Evolutionary conservation across 2,888 invertebrate species (phyloP), one percentile per base, ranked within the genome.

Genomic region (Dicyrtoma fusca): DNA sequence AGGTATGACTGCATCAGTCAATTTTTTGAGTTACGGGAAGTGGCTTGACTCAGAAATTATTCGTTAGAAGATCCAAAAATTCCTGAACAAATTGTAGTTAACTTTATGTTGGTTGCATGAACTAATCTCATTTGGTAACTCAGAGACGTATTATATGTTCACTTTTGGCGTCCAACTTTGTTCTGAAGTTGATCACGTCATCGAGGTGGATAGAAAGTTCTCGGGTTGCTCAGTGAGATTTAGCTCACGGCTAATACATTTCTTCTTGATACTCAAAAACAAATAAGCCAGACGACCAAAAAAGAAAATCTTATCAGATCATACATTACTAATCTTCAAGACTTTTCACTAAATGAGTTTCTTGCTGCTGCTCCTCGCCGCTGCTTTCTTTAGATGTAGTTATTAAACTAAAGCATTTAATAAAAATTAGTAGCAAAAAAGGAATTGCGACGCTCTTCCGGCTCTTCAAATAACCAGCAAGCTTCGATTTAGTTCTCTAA

Each of bases 41-140:
- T 34, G 34, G 34, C 8, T 34, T 34, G 34, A 34, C 3, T 34
- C 34, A 34, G 8, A 34, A 5, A 34, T 34, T 8, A 3, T 5
- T 5, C 3, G 3, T 34, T 3, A 34, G 34, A 34, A 8, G 34
- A 34, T 34, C 34, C 34, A 34, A 8, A 49, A 6, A 49, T 49
- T 49, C 19, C 49, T 49, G 34, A 34, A 8, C 3, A 34, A 17
- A 49, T 17, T 11, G 11, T 21, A 45, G 19, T 47, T 45, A 17
- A 23, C 19, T 19, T 51, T 55, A 23, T 75, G 71, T 79, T 79
- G 75, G 78, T 76, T 74, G 75, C 76, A 76, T 84, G 84, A 89
- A 89, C 88, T 91, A 95, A 95, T 95, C 95, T 95, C 95, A 95
- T 93, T 91, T 92, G 92, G 95, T 95, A 95, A 95, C 92, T 93